These are phyloP conservation scores for Rattus rattus DNA, from an alignment of 2,113 vertebrate species.

Conservation along the genomic window DNA sequence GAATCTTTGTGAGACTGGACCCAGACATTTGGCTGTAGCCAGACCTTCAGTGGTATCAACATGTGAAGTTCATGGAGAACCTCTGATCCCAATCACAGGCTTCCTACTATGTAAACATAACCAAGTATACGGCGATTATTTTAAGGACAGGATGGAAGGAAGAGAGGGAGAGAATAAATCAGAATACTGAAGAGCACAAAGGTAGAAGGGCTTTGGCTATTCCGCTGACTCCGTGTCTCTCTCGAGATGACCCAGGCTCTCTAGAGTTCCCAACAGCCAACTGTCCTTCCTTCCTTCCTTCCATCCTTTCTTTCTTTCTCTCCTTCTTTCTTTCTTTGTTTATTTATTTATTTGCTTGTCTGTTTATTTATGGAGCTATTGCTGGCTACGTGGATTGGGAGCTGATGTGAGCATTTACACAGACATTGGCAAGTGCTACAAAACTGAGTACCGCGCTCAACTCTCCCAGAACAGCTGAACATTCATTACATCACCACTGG, in stretches of 20 bases:
- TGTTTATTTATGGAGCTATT: background rate
- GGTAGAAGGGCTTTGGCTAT: background rate
- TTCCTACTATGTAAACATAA: background rate
- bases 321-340: too few species aligned
- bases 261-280: background rate
- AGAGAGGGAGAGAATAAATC: background rate
- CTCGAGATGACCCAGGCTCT: background rate
- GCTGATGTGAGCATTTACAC: background rate
- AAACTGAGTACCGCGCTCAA: background rate
- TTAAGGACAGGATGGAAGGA: background rate
- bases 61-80: background rate
- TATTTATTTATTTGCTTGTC: too few species aligned
- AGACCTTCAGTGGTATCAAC: background rate
- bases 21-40: too few species aligned
- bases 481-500: background rate
- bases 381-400: background rate
- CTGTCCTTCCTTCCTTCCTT: background rate
- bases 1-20: background rate
- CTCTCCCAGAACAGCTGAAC: background rate
- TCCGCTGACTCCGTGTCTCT: background rate
- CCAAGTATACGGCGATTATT: background rate
- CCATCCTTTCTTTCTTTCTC: too few species aligned
- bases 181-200: background rate
- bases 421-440: slow-evolving; percentile 2
- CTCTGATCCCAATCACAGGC: background rate